Evolutionary conservation across 2,888 invertebrate species (phyloP).

Genomic region (Myopa tessellatipennis): DNA sequence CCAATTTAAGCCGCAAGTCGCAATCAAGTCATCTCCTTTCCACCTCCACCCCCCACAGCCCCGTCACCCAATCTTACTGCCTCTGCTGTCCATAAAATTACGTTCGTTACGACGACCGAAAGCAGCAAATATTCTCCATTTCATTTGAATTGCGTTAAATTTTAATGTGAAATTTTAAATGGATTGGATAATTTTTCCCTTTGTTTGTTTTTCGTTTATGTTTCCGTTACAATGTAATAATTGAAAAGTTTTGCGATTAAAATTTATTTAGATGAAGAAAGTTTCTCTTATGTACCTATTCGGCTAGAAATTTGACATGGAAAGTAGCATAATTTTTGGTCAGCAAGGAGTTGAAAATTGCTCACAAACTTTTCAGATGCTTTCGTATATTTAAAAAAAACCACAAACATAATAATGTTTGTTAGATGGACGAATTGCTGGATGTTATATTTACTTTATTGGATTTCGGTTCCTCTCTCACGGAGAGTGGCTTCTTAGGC

Average conservation of each 20-base stretch:
- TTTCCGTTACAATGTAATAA: slow-evolving; percentile 20
- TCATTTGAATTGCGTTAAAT: slow-evolving; percentile 26
- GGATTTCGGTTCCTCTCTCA: no score
- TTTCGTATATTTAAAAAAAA: neutral
- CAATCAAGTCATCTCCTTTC: neutral
- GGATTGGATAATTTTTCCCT: neutral
- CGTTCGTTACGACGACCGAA: slow-evolving; percentile 24
- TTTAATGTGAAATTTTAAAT: slow-evolving; percentile 30
- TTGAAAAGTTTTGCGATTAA: slow-evolving; percentile 41
- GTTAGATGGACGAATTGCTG: neutral
- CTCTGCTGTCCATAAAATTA: neutral
- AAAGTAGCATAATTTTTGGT: neutral
- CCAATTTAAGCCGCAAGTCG: slow-evolving; percentile 24
- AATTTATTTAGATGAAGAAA: slow-evolving; percentile 35
- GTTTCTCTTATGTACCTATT: slow-evolving; percentile 15
- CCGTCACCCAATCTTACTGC: neutral
- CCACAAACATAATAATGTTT: no score
- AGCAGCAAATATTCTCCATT: slow-evolving; percentile 29
- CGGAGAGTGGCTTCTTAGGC: no score
- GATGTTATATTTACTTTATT: neutral
- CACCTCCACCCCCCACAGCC: neutral
- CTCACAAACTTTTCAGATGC: neutral
- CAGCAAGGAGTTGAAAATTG: neutral
- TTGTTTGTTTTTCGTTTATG: neutral
- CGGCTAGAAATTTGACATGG: neutral